These are phyloP conservation scores for Mystacides longicornis DNA, from an alignment of 2,888 invertebrate genomes.

Conservation along the genomic window DNA sequence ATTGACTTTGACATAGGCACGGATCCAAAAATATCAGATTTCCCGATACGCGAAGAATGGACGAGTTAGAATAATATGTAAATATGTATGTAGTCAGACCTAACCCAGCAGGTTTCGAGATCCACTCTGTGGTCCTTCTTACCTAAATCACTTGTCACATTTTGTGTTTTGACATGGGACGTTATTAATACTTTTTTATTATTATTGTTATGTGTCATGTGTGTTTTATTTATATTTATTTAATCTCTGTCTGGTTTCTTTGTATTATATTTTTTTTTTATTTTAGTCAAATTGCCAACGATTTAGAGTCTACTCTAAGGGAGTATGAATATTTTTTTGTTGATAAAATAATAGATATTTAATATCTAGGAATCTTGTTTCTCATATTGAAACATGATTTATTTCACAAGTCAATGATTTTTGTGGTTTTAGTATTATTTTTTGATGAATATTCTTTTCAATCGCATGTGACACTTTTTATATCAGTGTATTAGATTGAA, in stretches of 20 bases:
- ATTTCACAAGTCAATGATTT: background rate
- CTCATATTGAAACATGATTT: background rate
- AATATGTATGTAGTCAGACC: no score
- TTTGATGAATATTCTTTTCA: background rate
- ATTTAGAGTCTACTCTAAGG: background rate
- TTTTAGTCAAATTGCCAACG: background rate
- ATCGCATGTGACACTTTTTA: background rate
- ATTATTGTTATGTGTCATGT: background rate
- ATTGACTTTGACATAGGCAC: no score
- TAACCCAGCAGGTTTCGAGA: no score
- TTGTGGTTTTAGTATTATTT: background rate
- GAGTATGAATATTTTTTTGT: background rate
- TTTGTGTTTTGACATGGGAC: slow-evolving; percentile 25
- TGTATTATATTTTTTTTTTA: background rate
- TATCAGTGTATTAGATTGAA: background rate
- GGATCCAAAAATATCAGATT: no score
- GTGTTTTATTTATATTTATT: background rate
- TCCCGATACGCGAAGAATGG: no score
- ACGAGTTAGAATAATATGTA: no score
- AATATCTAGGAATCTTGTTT: background rate
- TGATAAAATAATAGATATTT: background rate
- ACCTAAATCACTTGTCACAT: slow-evolving; percentile 26
- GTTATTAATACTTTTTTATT: slow-evolving; percentile 16
- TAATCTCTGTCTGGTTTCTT: background rate
- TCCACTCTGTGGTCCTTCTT: background rate